Evolutionary conservation across 2,113 vertebrate genomes (phyloP).

Genomic region (Pterophyllum scalare): DNA sequence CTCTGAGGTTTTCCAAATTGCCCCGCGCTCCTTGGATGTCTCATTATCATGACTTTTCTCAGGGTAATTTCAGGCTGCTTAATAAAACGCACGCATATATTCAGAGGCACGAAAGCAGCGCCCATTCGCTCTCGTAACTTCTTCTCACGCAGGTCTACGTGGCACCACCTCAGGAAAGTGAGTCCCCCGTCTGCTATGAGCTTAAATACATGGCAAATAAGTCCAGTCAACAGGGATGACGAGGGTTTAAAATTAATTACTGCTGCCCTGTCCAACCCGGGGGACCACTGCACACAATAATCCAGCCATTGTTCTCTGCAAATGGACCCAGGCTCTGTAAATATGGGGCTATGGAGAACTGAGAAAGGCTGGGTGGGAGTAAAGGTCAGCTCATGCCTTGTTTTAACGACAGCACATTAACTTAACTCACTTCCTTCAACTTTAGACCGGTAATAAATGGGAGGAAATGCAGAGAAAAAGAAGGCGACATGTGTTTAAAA

Average conservation of each 20-base stretch:
- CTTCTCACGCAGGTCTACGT: conserved; percentile 72
- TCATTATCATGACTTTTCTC: conserved; percentile 69
- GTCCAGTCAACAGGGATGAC: conserved; percentile 49
- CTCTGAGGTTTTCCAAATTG: conserved; percentile 64
- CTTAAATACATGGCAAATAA: conserved; percentile 54
- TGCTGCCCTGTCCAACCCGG: conserved; percentile 65
- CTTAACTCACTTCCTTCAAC: conserved; percentile 88
- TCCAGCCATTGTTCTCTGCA: conserved; percentile 77
- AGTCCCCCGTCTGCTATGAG: conserved; percentile 47
- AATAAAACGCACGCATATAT: conserved; percentile 59
- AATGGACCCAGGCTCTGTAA: conserved; percentile 72
- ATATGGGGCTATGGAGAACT: conserved; percentile 51
- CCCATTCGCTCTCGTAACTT: conserved; percentile 56
- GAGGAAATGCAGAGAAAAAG: conserved; percentile 73
- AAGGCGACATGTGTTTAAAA: conserved; percentile 32
- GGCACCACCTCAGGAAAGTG: conserved; percentile 41
- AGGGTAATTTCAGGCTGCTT: conserved; percentile 65
- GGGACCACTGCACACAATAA: conserved; percentile 65
- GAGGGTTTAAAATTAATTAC: conserved; percentile 76
- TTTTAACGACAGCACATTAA: conserved; percentile 88
- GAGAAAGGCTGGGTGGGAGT: conserved; percentile 58
- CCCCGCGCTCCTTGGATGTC: conserved; percentile 51
- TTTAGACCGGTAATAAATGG: conserved; percentile 83
- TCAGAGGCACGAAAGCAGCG: conserved; percentile 44
- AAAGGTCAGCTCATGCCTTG: conserved; percentile 78